Percentiles rank a stretch among this genome's conserved stretches.
Evolutionary conservation across 2,797 vertebrate genomes (phyloP).

Genomic region (Squalus acanthias): DNA sequence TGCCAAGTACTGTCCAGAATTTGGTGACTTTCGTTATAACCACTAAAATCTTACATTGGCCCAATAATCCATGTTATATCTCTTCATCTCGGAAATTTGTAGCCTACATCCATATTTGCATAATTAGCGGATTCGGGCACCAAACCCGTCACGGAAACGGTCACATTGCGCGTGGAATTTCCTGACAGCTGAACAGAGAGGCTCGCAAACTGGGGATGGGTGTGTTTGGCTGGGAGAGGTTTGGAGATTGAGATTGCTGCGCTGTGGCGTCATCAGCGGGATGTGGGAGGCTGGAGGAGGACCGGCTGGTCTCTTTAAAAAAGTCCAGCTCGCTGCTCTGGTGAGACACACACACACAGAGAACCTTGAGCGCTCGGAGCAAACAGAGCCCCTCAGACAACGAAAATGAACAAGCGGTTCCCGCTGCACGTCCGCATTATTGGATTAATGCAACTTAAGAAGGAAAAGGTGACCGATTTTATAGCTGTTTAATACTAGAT

Average conservation of each 20-base stretch:
- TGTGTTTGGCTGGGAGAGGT: too few species aligned
- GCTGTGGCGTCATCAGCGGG: not conserved
- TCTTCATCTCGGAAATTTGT: not conserved
- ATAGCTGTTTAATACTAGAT: not conserved
- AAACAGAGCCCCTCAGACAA: not conserved
- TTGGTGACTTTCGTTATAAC: not conserved
- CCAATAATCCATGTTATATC: too few species aligned
- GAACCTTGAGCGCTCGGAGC: not conserved
- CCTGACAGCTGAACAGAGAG: not conserved
- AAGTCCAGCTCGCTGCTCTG: too few species aligned
- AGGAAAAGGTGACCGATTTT: conserved; percentile 48
- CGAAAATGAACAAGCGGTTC: conserved; percentile 40
- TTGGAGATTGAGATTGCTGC: not conserved
- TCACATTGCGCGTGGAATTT: not conserved
- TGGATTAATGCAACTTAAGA: conserved; percentile 49
- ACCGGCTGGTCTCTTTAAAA: too few species aligned
- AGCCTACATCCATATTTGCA: not conserved
- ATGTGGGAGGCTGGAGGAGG: too few species aligned
- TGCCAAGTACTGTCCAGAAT: not conserved
- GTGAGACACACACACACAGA: not conserved
- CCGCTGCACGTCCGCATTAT: conserved; percentile 49
- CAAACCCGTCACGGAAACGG: not conserved
- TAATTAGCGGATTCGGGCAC: not conserved
- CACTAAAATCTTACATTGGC: too few species aligned
- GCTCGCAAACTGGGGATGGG: not conserved